A percentile compares a stretch with the other conserved stretches of the same genome.
phyloP scores from a whole-genome alignment of 1,140 invertebrate genomes.

The Hypothenemus hampei region DNA sequence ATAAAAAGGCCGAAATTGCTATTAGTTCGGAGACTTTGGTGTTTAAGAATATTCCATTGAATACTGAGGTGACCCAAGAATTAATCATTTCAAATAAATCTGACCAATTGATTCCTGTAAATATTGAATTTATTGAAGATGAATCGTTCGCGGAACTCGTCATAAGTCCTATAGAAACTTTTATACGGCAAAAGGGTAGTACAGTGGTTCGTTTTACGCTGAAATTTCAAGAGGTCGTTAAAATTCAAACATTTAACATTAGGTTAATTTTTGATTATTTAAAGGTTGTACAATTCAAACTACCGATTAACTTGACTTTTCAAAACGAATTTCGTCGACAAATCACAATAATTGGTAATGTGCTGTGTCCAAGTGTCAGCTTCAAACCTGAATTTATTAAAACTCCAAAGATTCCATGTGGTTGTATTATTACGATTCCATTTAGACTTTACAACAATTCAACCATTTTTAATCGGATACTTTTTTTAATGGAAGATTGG shows the following conservation, averaged over 20 bases:
- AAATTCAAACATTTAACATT: background rate
- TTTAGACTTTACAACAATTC: conserved; percentile 25
- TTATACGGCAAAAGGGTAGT: conserved; percentile 19
- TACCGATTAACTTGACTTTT: conserved; percentile 9
- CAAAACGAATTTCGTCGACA: conserved; percentile 17
- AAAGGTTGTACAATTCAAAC: conserved; percentile 14
- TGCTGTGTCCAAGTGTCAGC: conserved; percentile 17
- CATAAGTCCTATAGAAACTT: conserved; percentile 18
- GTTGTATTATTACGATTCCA: conserved; percentile 7
- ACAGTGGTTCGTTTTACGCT: conserved; percentile 19
- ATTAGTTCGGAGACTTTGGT: conserved; percentile 19
- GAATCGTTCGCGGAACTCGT: conserved; percentile 16
- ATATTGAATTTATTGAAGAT: conserved; percentile 9
- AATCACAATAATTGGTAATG: conserved; percentile 23
- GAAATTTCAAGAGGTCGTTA: conserved; percentile 1
- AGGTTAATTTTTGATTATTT: conserved; percentile 1
- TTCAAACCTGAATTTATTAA: conserved; percentile 28
- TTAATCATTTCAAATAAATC: conserved; percentile 25
- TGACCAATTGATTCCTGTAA: conserved; percentile 12
- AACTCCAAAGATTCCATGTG: conserved; percentile 25
- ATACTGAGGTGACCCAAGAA: conserved; percentile 18
- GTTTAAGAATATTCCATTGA: conserved; percentile 29
- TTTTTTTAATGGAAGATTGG: conserved; percentile 20
- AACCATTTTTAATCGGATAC: background rate
- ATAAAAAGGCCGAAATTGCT: conserved; percentile 6